Percentiles rank a stretch among this genome's conserved stretches.
Conservation (phyloP, 2,113 vertebrate genomes). For the Gallinago undulata region DNA sequence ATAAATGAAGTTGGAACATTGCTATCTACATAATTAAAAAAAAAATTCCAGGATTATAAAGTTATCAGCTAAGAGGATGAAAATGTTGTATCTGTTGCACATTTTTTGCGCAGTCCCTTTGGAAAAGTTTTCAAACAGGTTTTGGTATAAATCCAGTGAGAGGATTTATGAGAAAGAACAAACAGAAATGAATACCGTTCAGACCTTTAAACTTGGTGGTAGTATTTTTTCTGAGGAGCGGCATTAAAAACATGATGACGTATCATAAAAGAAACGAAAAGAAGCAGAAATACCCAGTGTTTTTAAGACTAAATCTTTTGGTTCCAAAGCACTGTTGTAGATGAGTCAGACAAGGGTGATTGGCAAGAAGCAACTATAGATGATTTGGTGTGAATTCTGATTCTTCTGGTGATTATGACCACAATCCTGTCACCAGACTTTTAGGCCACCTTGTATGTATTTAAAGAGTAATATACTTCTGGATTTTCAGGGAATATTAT, state of each 20-base stretch:
- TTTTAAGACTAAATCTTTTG: neutral
- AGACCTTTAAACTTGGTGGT: neutral
- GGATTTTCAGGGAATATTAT: neutral
- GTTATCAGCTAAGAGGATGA: neutral
- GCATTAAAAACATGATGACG: neutral
- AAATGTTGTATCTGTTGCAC: neutral
- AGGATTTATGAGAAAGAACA: neutral
- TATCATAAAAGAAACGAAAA: neutral
- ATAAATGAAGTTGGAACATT: neutral
- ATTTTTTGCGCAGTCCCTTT: neutral
- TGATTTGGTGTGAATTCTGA: neutral
- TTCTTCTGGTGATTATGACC: neutral
- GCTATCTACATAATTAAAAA: neutral
- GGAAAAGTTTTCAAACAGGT: neutral
- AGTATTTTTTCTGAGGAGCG: neutral
- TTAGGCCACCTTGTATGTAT: neutral
- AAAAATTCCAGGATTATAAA: neutral
- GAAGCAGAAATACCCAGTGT: neutral
- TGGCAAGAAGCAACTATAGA: neutral
- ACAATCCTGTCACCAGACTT: neutral
- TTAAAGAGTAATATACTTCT: neutral
- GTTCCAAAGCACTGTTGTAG: neutral
- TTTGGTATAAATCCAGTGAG: neutral
- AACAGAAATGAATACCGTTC: neutral
- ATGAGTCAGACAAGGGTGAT: neutral